Base-by-base conservation (phyloP, 2,888 invertebrate species). In the Diabrotica balteata region DNA sequence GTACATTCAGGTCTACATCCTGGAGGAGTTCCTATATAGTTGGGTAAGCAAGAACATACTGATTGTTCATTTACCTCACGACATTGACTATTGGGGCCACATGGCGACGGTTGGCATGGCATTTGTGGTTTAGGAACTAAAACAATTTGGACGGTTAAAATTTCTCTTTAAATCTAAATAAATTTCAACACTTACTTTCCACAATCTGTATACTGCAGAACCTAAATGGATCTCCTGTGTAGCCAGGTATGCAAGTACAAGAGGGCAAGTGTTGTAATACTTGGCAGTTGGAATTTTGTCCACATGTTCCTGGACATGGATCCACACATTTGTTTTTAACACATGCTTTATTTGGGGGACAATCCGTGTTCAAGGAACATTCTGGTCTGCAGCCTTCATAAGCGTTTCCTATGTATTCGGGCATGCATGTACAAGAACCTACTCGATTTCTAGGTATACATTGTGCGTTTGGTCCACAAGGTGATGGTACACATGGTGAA, bases 1-100 rank as follows among this genome's bases (percentile, higher is more conserved):
- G 92, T 88, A 82, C 95, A 95, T 83, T 94, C 93, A 0, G 94
- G 94, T 74, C 93, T 88, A 80, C 94, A 94, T 52, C 90, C 90
- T 67, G 90, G 91, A 52, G 92, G 92, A 67, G 82, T 82, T 32
- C 86, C 86, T 47, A 83, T 78, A 72, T 81, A 85, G 49, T 79
- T 81, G 53, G 83, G 80, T 50, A 83, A 75, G 73, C 85, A 86
- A 52, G 83, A 82, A 72, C 86, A 86, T 22, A 84, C 82, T 8
- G 86, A 85, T 73, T 84, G 82, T 55, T 82, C 81, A 75, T 91
- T 91, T 44, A 88, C 81, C 80, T 90, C 90, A 75, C 90, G 89
- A 79, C 94, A 94, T 73, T 90, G 86, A 71, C 93, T 93, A 79
- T 93, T 93, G 6, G 93, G 90, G 59, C 85, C 83, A 79, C 90